A percentile compares a stretch with the other conserved stretches of the same genome.
Conservation (phyloP, 2,888 invertebrate genomes). For the Coleophora deauratella region DNA sequence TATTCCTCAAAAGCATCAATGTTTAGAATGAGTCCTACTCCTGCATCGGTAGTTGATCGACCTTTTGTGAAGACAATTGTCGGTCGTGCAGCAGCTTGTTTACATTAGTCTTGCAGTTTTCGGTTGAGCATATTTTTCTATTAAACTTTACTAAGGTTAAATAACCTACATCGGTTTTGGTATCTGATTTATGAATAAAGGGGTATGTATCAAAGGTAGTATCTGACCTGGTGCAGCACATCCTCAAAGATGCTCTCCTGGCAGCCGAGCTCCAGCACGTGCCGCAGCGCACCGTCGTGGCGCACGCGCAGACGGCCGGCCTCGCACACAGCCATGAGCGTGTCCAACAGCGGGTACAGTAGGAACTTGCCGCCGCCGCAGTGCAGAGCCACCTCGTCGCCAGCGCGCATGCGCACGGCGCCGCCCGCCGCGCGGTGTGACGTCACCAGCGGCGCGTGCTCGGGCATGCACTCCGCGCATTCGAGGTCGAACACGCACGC, state of each 20-base stretch:
- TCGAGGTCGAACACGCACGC: conserved; percentile 52
- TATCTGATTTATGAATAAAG: too few relatives aligned
- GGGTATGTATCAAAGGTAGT: too few relatives aligned
- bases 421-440: conserved; percentile 39
- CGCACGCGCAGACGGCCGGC: conserved; percentile 40
- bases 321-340: conserved; percentile 37
- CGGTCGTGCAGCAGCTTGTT: too few relatives aligned
- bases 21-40: too few relatives aligned
- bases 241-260: conserved; percentile 60
- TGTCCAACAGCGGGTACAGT: conserved; percentile 36
- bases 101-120: too few relatives aligned
- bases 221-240: conserved; percentile 47
- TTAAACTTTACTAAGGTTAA: too few relatives aligned
- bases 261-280: conserved; percentile 59
- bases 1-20: too few relatives aligned
- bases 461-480: conserved; percentile 60
- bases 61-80: too few relatives aligned
- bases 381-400: conserved; percentile 40
- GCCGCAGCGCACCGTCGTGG: conserved; percentile 30
- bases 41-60: too few relatives aligned
- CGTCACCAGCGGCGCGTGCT: conserved; percentile 59
- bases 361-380: conserved; percentile 52
- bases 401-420: conserved; percentile 27
- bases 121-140: too few relatives aligned
- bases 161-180: too few relatives aligned